Percentiles rank a stretch among this genome's conserved stretches.
Evolutionary conservation across 2,113 vertebrate genomes (phyloP).

Genomic region (Neotragus pygmaeus): DNA sequence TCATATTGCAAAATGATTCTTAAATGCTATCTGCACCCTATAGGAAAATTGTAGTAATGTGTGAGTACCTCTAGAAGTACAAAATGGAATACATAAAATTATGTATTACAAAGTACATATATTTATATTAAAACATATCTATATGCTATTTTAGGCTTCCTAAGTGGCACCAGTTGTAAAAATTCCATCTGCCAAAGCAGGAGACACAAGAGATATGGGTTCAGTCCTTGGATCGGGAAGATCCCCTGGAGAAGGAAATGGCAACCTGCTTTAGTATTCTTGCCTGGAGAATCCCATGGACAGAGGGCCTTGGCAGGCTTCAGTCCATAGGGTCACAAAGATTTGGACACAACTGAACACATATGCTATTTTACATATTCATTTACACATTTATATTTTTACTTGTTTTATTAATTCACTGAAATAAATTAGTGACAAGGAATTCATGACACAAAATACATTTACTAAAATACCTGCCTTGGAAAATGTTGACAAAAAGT

Average conservation of each 20-base stretch:
- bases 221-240: not conserved
- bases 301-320: not conserved
- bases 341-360: not conserved
- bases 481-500: not conserved
- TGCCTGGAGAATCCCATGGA: not conserved
- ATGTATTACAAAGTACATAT: not conserved
- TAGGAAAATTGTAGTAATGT: not conserved
- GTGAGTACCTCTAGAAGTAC: not conserved
- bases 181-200: not conserved
- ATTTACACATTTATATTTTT: not conserved
- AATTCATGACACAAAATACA: not conserved
- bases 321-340: not conserved
- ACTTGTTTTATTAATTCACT: not conserved
- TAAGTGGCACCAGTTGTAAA: not conserved
- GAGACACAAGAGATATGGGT: not conserved
- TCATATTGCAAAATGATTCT: not conserved
- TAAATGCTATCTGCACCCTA: not conserved
- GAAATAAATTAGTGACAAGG: not conserved
- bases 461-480: not conserved
- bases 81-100: not conserved
- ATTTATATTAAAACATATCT: not conserved
- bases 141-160: not conserved
- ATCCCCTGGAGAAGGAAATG: not conserved
- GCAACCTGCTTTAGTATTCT: not conserved
- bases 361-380: not conserved